Base-by-base conservation (phyloP, 2,888 invertebrate genomes). In the Oxytorus armatus region DNA sequence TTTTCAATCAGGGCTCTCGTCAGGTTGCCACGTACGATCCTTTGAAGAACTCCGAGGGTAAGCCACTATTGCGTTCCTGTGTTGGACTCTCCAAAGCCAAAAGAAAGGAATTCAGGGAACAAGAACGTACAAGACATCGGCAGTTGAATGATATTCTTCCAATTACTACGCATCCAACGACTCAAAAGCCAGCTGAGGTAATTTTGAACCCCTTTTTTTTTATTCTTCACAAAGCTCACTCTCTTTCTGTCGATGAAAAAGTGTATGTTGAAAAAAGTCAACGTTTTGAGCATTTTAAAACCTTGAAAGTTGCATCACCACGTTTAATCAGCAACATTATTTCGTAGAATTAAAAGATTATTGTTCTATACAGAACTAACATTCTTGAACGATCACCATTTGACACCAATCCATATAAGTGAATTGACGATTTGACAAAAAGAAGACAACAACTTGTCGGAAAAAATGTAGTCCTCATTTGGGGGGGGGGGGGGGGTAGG, bases 1-100 rank as follows among this genome's bases (percentile, higher is more conserved):
- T 33, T 59, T 5, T 21, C 61, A 49, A 7, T 36, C 29, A 87
- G 86, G 85, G 83, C 4, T 49, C 74, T 18, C 53, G 44, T 3
- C 74, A 63, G 0, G 69, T 66, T 0, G 69, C 51, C 42, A 81
- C 81, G 1, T 88, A 87, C 49, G 77, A 87, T 79, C 86, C 88
- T 0, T 1, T 76, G 1, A 39, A 82, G 18, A 18, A 57, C n/a
- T 53, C 79, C 3, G 69, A 80, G 65, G 51, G 75, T 1, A 81
- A 61, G 16, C 29, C 66, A 1, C 47, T 87, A 16, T 23, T 84
- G 11, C 76, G 81, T 1, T 0, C 21, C 0, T 7, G 79, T 16
- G 51, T 82, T 0, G 85, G 84, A 10, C 76, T 79, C 4, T 73
- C 85, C 4, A 87, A 87, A 69, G 68, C 86, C 1, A 36, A 85